These are phyloP conservation scores for Drosophila stalkeri DNA, from an alignment of 2,888 invertebrate species.

Conservation along the genomic window DNA sequence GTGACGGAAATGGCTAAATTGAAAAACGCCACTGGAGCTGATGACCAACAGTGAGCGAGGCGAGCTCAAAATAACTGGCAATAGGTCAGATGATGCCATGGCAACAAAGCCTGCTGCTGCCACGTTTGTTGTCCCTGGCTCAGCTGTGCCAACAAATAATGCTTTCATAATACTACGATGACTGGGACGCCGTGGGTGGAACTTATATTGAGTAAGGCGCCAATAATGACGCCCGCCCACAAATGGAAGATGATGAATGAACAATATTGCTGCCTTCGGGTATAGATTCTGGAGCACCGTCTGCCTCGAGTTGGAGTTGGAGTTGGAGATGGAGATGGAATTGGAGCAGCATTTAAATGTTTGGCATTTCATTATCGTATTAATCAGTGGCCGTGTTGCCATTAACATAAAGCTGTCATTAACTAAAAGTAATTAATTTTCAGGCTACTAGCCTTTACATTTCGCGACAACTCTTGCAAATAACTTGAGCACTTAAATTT, in stretches of 20 bases:
- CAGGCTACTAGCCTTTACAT: conserved; percentile 16
- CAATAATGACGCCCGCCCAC: conserved; percentile 55
- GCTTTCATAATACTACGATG: conserved; percentile 51
- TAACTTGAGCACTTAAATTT: conserved; percentile 9
- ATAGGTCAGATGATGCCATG: conserved; percentile 53
- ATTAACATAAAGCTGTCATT: conserved; percentile 58
- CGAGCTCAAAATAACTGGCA: conserved; percentile 18
- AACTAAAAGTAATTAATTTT: conserved; percentile 61
- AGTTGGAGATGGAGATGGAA: neutral
- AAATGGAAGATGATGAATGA: conserved; percentile 32
- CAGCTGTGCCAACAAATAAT: conserved; percentile 51
- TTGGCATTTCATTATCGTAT: conserved; percentile 51
- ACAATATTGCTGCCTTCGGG: conserved; percentile 28
- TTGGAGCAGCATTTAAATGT: conserved; percentile 42
- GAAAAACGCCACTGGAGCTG: conserved; percentile 75
- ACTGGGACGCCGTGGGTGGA: conserved; percentile 13
- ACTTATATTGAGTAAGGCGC: conserved; percentile 43
- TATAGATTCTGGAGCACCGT: neutral
- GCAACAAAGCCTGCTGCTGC: conserved; percentile 24
- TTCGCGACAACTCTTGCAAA: neutral
- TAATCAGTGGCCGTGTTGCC: conserved; percentile 41
- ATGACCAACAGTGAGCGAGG: conserved; percentile 27
- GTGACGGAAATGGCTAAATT: conserved; percentile 71
- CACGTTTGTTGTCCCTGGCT: conserved; percentile 20
- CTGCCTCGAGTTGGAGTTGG: neutral